Evolutionary conservation across 2,888 invertebrate species (phyloP).

Genomic region (Papilio protenor): DNA sequence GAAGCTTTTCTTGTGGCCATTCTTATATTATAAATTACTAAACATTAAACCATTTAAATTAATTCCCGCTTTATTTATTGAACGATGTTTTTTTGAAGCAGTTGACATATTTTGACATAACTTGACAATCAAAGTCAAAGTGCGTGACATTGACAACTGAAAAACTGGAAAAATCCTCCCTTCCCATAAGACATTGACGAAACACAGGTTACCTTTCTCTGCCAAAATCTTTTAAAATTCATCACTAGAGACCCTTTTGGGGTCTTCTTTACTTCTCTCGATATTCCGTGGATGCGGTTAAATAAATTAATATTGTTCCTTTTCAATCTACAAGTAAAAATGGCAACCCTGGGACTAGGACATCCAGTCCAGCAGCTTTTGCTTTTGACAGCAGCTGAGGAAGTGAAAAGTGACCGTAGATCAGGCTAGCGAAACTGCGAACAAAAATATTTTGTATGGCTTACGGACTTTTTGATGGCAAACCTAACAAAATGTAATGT

Average conservation of each 20-base stretch:
- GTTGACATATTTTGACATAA: background rate
- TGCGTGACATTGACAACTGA: background rate
- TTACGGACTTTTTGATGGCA: too few species aligned
- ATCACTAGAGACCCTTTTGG: too few species aligned
- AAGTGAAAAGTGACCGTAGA: slow-evolving; percentile 40
- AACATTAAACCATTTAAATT: slow-evolving; percentile 6
- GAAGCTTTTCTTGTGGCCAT: slow-evolving; percentile 57
- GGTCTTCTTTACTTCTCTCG: background rate
- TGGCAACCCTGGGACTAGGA: slow-evolving; percentile 9
- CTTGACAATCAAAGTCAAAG: slow-evolving; percentile 41
- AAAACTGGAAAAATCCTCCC: background rate
- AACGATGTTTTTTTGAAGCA: slow-evolving; percentile 10
- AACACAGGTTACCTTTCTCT: background rate
- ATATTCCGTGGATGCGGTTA: background rate
- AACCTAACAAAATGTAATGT: too few species aligned
- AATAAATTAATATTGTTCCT: background rate
- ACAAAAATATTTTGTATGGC: too few species aligned
- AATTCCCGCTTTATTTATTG: slow-evolving; percentile 31
- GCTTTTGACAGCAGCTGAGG: slow-evolving; percentile 21
- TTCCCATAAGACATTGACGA: background rate
- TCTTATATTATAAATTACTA: slow-evolving; percentile 16
- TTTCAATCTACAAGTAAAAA: background rate
- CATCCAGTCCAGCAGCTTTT: background rate
- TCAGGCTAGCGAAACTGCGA: too few species aligned
- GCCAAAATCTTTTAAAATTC: background rate